Evolutionary conservation across 1,140 invertebrate genomes (phyloP), one percentile per base, ranked within the genome.

Genomic region (Pseudomyrmex cubaensis): DNA sequence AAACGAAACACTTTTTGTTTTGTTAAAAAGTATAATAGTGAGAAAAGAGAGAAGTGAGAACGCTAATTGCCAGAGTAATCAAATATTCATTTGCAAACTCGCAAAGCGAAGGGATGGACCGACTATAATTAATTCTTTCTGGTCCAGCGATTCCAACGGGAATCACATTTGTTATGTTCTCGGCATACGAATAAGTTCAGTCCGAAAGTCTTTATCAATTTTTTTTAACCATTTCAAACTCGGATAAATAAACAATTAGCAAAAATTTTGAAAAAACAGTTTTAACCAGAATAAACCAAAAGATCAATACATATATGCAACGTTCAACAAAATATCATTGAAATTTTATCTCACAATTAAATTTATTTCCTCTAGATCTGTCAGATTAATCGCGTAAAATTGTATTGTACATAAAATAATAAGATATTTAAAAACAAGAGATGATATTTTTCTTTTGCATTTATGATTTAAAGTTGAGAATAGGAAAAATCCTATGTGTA

Each of bases 21-120:
- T 8, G 20, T 48, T 50, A 35, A 56, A 77, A 77, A 70, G 20
- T 17, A 59, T 59, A 59, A 80, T n/a, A 61, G n/a, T 35, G 66
- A 80, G 12, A 35, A 35, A n/a, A n/a, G 22, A 56, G 67, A 70
- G 15, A 72, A 80, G 66, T 70, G 35, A 59, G 52, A 48, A 72
- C 15, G 66, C 54, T 80, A 80, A 80, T 80, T 72, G 66, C 76
- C 25, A 4, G 20, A 72, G 76, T 80, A 80, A 80, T 80, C 76
- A 80, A 80, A 80, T 80, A 72, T 80, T 80, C 76, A 72, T 80
- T 80, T 80, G 76, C 20, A 78, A 78, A 69, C 64, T 69, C 20
- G 54, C 20, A 44, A 80, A 72, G 44, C n/a, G 46, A 50, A 12
- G 35, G 54, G 54, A 50, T 17, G 54, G 35, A 54, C 7, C 3